phyloP scores from a whole-genome alignment of 2,113 vertebrate species.

The Perccottus glenii region DNA sequence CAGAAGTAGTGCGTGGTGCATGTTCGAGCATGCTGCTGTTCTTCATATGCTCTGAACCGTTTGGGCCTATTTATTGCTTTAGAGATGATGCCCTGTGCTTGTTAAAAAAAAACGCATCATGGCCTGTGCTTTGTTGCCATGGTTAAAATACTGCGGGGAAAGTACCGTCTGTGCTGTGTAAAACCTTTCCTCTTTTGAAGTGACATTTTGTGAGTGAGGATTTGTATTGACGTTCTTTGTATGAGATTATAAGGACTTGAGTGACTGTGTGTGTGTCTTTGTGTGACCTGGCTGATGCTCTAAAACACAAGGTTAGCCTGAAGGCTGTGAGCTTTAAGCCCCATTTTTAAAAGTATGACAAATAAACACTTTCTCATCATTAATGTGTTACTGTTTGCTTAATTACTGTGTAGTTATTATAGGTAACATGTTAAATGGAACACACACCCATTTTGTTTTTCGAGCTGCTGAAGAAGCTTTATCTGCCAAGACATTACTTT shows the following conservation, averaged over 20 bases:
- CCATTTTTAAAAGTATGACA: constrained; percentile 61
- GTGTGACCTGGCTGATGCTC: constrained; percentile 31
- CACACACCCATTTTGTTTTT: no score
- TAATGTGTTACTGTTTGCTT: constrained; percentile 8
- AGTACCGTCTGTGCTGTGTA: constrained; percentile 40
- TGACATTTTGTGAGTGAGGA: constrained; percentile 38
- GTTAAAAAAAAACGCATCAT: constrained; percentile 47
- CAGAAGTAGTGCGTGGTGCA: constrained; percentile 45
- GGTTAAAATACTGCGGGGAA: constrained; percentile 31
- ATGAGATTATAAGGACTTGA: constrained; percentile 26
- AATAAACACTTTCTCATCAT: constrained; percentile 71
- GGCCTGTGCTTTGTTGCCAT: constrained; percentile 35
- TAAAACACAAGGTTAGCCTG: constrained; percentile 56
- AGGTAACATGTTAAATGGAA: no score
- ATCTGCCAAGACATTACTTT: constrained; percentile 53
- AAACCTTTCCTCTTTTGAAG: constrained; percentile 27
- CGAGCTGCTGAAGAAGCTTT: neutral
- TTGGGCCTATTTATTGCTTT: constrained; percentile 59
- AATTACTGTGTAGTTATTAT: neutral
- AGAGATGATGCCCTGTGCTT: constrained; percentile 47
- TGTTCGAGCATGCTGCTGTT: constrained; percentile 58
- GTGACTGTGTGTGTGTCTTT: constrained; percentile 10
- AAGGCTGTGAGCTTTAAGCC: constrained; percentile 64
- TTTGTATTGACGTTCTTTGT: constrained; percentile 37
- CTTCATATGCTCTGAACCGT: constrained; percentile 49